phyloP scores from a whole-genome alignment of 2,797 vertebrate species.

The Rhynchonycteris naso region DNA sequence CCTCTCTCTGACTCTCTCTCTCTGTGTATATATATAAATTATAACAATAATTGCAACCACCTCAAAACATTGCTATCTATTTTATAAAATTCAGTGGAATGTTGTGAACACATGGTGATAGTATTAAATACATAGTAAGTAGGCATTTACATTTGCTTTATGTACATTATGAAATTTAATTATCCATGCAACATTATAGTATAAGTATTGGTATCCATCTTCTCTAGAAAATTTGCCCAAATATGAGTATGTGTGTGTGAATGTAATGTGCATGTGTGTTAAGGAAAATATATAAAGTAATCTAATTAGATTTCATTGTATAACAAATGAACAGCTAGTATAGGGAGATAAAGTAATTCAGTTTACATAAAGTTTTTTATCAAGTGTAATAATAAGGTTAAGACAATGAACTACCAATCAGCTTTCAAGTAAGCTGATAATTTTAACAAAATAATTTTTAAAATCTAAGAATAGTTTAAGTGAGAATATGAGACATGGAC shows the following conservation, averaged over 20 bases:
- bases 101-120: neutral
- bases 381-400: neutral
- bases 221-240: neutral
- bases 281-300: neutral
- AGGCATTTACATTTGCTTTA: neutral
- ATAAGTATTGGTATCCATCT: neutral
- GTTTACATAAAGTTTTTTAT: neutral
- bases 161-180: neutral
- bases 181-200: neutral
- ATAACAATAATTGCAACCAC: neutral
- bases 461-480: slow-evolving; percentile 32
- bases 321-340: neutral
- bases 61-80: neutral
- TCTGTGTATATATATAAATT: too few relatives aligned
- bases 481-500: too few relatives aligned
- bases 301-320: neutral
- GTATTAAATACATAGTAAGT: neutral
- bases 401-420: neutral
- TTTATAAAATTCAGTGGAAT: slow-evolving; percentile 5
- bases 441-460: slow-evolving; percentile 7
- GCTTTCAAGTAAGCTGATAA: neutral
- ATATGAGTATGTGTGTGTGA: neutral
- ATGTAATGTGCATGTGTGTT: neutral
- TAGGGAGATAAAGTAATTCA: neutral
- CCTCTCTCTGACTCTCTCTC: too few relatives aligned